These are phyloP conservation scores for Alentia gelatinosa DNA, from an alignment of 2,888 invertebrate species.

Conservation along the genomic window DNA sequence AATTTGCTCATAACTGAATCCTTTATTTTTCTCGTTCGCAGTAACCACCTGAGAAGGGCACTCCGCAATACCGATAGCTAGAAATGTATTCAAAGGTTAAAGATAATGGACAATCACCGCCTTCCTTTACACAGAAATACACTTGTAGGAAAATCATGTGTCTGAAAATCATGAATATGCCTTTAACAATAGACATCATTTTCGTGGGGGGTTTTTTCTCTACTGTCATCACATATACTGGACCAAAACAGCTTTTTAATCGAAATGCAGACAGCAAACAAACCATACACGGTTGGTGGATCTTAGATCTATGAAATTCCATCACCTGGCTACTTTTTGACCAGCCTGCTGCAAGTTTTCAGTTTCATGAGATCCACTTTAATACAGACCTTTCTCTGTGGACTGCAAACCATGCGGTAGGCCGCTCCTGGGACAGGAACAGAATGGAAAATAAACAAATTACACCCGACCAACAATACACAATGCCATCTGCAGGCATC, in stretches of 20 bases:
- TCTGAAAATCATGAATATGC: no score
- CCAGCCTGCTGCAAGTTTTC: not conserved
- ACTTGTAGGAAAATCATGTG: no score
- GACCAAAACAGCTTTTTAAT: not conserved
- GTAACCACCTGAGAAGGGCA: no score
- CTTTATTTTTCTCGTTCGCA: no score
- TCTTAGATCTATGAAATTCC: not conserved
- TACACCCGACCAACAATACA: not conserved
- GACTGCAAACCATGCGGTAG: not conserved
- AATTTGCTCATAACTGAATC: no score
- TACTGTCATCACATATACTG: not conserved
- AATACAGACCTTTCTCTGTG: not conserved
- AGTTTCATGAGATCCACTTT: not conserved
- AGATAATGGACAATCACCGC: no score
- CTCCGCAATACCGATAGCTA: no score
- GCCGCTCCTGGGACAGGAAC: not conserved
- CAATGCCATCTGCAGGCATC: not conserved
- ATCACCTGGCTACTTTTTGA: slow-evolving; percentile 10
- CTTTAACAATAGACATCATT: not conserved
- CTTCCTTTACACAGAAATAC: no score
- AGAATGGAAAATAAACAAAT: not conserved
- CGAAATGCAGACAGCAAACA: not conserved
- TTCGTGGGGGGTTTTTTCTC: not conserved
- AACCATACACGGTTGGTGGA: not conserved
- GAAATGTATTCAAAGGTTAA: no score